Evolutionary conservation across 2,113 vertebrate genomes (phyloP).

Genomic region (Struthidea cinerea): DNA sequence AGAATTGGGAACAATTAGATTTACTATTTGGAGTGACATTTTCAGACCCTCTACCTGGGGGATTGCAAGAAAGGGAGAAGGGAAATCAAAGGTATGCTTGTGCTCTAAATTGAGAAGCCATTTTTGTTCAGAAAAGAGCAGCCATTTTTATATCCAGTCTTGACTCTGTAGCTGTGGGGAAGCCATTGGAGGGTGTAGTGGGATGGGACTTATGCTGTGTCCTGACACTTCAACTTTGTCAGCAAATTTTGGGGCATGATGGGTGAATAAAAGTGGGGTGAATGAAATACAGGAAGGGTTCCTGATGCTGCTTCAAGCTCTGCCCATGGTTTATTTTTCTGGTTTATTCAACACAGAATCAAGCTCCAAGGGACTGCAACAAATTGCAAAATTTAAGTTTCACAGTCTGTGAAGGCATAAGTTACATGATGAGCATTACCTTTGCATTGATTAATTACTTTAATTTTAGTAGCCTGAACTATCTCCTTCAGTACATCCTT

Average conservation of each 20-base stretch:
- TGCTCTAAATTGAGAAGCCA: not conserved
- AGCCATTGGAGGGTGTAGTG: not conserved
- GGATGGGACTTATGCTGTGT: not conserved
- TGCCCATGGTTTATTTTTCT: not conserved
- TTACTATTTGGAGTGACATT: not conserved
- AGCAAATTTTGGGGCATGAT: not conserved
- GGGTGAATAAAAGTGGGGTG: not conserved
- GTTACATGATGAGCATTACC: not conserved
- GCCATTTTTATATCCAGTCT: not conserved
- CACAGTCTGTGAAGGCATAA: not conserved
- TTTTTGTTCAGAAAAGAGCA: not conserved
- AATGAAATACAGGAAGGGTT: not conserved
- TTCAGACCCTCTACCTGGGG: not conserved
- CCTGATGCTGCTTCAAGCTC: not conserved
- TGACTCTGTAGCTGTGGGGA: not conserved
- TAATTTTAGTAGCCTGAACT: not conserved
- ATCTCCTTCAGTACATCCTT: not conserved
- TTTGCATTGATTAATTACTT: slow-evolving; percentile 17
- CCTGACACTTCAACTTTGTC: not conserved
- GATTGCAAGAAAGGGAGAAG: not conserved
- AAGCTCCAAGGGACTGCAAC: not conserved
- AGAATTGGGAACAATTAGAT: not conserved
- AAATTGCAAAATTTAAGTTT: not conserved
- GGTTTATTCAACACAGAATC: not conserved
- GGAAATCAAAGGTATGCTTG: not conserved